Conservation (phyloP, 2,888 invertebrate genomes). For the Orthonychiurus folsomi region DNA sequence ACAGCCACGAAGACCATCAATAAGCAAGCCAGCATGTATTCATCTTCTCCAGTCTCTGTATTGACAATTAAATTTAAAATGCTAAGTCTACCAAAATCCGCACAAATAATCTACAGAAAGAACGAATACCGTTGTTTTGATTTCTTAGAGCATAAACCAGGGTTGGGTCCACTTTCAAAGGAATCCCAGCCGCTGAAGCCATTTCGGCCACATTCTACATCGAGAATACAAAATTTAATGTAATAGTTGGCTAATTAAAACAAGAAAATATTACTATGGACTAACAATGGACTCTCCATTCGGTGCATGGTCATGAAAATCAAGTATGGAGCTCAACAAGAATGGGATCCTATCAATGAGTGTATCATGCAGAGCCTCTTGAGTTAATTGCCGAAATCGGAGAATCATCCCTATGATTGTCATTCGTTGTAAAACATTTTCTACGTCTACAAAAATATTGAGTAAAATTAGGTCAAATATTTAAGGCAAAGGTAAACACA, state of each 20-base stretch:
- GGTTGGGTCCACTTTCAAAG: conserved; percentile 91
- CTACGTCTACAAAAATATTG: conserved; percentile 56
- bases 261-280: conserved; percentile 2
- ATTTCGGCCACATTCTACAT: conserved; percentile 90
- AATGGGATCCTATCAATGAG: conserved; percentile 92
- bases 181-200: conserved; percentile 90
- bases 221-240: background rate
- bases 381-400: conserved; percentile 86
- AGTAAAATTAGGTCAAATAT: background rate
- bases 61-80: conserved; percentile 19
- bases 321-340: conserved; percentile 83
- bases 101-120: background rate
- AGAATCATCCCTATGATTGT: conserved; percentile 96
- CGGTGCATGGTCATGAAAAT: conserved; percentile 85
- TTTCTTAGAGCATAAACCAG: conserved; percentile 79
- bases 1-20: conserved; percentile 99
- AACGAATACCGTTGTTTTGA: conserved; percentile 57
- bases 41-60: conserved; percentile 76
- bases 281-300: conserved; percentile 66
- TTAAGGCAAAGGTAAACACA: background rate
- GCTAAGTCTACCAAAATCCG: background rate
- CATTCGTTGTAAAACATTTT: conserved; percentile 91
- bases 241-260: background rate
- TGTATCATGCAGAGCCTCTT: conserved; percentile 87
- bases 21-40: conserved; percentile 85